Base-by-base conservation (phyloP, 2,888 invertebrate genomes). In the Erebia aethiops region DNA sequence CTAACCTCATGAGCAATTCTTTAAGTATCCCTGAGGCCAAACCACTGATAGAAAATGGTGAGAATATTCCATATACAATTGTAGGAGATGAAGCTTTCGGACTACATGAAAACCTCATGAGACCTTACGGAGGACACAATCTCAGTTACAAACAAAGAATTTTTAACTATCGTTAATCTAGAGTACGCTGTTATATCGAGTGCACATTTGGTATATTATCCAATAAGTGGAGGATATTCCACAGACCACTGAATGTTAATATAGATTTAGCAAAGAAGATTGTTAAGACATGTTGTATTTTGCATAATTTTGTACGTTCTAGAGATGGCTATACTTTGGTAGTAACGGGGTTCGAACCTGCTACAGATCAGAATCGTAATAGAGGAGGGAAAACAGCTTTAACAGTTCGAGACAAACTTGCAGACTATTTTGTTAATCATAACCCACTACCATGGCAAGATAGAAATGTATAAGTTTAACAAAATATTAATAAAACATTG, bases 1-100 rank as follows among this genome's bases (percentile, higher is more conserved):
- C 51, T 51, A 51, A 51, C 51, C 51, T 51, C 51, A 51, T 51
- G 51, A 51, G 51, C 51, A 51, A 51, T 51, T 51, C 51, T n/a
- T n/a, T n/a, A 51, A 51, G 51, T 51, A 51, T n/a, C 51, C 51
- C 51, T 51, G 51, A 51, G 51, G 51, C 51, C 51, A 51, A 51
- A 51, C 51, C 51, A 51, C 51, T 51, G 51, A 51, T 51, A 51
- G 51, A 51, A 51, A 51, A 51, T 51, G 51, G 51, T 51, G 51
- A 51, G 51, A 51, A 51, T 51, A 51, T 51, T 51, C 51, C 51
- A 51, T 51, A 51, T 51, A 51, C 51, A 51, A 51, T 51, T 51
- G 51, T 51, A 51, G 51, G 51, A 51, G 51, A 51, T 51, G 51
- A 51, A 51, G 51, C 51, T 51, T 51, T 51, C 51, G 51, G 51